Base-by-base conservation (phyloP, 2,888 invertebrate genomes). In the Pycnomerus fuliginosus region DNA sequence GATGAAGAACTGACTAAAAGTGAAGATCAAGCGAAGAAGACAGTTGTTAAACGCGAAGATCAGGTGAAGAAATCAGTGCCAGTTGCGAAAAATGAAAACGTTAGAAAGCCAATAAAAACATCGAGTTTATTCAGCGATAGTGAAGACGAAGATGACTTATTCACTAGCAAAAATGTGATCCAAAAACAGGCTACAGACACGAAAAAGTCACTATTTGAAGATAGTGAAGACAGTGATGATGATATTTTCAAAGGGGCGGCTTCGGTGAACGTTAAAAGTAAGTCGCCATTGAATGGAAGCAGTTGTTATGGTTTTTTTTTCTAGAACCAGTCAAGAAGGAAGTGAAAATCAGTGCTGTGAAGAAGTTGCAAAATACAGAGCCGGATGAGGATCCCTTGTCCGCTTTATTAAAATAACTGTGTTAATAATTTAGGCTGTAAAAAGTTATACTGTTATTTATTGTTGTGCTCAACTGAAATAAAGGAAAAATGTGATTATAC, bases 131-230 rank as follows among this genome's bases (percentile, higher is more conserved):
- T 37, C 12, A 31, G 22, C 25, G 41, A 41, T 15, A 34, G 34
- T 5, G 41, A 41, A 8, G 34, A 41, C 13, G 32, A 40, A n/a
- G 39, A 39, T 31, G 41, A 41, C 16, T 28, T 33, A 8, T 34
- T 41, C 12, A 13, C 5, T 1, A 11, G 3, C 4, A 41, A 33
- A 11, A 41, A 41, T n/a, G n/a, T n/a, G 29, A 15, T 15, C 10
- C 27, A 33, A 16, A 31, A 22, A 10, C 30, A 29, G 3, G 2
- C 8, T 1, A 8, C 27, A 13, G 28, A 34, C 10, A 8, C 7
- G 13, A 49, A 44, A 42, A 36, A 16, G 32, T 37, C 44, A 11
- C 62, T 73, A 12, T 71, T 72, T 56, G 73, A 74, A 0, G 61
- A 62, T 29, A 50, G 52, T n/a, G 53, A 57, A 20, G 59, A 56